phyloP scores from a whole-genome alignment of 2,888 invertebrate genomes.

The Drosophila mulleri region DNA sequence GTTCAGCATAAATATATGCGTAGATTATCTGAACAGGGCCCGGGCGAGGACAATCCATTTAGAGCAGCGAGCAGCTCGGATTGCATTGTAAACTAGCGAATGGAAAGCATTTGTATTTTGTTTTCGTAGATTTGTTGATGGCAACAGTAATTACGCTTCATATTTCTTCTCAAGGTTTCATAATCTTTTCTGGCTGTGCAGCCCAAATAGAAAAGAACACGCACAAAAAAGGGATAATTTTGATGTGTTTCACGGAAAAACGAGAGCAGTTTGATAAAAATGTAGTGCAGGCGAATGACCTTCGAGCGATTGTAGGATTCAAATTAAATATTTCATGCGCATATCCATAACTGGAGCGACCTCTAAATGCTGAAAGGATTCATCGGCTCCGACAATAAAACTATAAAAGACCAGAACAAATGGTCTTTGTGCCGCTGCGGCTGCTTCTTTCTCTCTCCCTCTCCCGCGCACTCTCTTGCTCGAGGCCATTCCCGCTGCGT shows the following conservation, averaged over 20 bases:
- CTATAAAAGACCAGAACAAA: conserved; percentile 82
- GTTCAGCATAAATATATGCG: conserved; percentile 73
- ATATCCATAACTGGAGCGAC: conserved; percentile 60
- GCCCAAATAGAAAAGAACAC: conserved; percentile 16
- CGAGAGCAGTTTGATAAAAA: conserved; percentile 64
- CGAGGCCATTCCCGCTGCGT: conserved; percentile 80
- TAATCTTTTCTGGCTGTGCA: conserved; percentile 38
- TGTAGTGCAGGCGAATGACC: conserved; percentile 64
- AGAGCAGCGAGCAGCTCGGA: conserved; percentile 44
- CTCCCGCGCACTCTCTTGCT: conserved; percentile 25
- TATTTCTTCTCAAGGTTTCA: conserved; percentile 64
- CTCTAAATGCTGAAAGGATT: conserved; percentile 60
- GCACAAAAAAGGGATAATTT: conserved; percentile 26
- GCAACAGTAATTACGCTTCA: conserved; percentile 43
- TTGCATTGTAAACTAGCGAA: conserved; percentile 30
- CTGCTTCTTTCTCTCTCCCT: conserved; percentile 24
- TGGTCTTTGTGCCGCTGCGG: conserved; percentile 57
- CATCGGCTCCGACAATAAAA: conserved; percentile 67
- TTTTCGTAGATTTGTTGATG: conserved; percentile 3
- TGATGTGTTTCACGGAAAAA: conserved; percentile 55
- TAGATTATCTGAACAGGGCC: conserved; percentile 31
- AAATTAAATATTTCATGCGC: conserved; percentile 76
- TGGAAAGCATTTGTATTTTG: background rate
- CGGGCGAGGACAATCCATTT: conserved; percentile 37
- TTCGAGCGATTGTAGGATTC: conserved; percentile 62